These are phyloP conservation scores for Copsychus sechellarum DNA, from an alignment of 2,113 vertebrate genomes.

Conservation along the genomic window DNA sequence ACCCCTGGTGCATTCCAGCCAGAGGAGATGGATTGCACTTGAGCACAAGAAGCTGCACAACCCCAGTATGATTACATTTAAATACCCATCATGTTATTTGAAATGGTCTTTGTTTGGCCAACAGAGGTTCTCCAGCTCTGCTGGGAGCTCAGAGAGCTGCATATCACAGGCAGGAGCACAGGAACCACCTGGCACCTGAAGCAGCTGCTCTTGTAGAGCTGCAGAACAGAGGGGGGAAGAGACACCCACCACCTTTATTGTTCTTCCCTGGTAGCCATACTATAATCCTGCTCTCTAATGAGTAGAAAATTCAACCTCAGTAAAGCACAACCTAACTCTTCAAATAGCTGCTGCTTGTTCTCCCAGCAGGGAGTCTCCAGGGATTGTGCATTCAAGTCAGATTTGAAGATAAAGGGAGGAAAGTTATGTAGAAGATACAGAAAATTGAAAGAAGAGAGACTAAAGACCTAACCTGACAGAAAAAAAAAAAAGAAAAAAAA, in stretches of 20 bases:
- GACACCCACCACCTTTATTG: neutral
- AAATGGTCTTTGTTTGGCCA: neutral
- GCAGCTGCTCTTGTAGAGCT: neutral
- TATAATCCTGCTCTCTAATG: neutral
- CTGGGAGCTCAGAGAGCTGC: neutral
- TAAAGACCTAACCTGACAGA: neutral
- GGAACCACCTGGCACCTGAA: neutral
- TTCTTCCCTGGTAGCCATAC: neutral
- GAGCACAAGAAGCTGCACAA: neutral
- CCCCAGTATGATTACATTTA: neutral
- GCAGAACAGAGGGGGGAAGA: neutral
- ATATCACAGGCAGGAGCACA: accelerated
- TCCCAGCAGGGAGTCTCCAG: neutral
- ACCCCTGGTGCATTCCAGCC: neutral
- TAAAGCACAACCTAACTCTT: neutral
- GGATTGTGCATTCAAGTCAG: neutral
- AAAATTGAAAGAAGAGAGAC: neutral
- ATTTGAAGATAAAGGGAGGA: neutral
- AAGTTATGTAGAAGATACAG: neutral
- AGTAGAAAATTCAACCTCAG: neutral
- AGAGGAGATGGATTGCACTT: neutral
- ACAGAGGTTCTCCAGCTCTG: neutral
- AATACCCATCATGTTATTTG: neutral
- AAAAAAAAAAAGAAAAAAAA: neutral
- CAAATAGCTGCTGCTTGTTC: neutral